Evolutionary conservation across 1,140 invertebrate species (phyloP).

Genomic region (Dendroctonus ponderosae): DNA sequence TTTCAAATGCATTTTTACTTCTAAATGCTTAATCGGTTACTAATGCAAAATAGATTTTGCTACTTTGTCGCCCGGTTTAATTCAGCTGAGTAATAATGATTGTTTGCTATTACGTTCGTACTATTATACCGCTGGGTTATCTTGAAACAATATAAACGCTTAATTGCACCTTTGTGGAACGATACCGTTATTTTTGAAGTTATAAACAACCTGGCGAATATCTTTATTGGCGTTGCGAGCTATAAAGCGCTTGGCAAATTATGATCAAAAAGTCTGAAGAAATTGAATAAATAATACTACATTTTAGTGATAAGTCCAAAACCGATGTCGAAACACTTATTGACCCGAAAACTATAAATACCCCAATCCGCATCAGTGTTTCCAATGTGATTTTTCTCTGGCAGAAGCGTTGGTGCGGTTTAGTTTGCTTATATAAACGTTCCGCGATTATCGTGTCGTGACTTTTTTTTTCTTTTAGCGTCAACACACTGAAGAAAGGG

Average conservation of each 20-base stretch:
- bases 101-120: too few relatives aligned
- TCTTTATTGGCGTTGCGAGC: neutral
- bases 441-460: conserved; percentile 5
- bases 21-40: too few relatives aligned
- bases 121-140: too few relatives aligned
- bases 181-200: conserved; percentile 3
- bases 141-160: neutral
- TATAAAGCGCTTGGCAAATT: too few relatives aligned
- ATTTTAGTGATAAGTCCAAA: conserved; percentile 11
- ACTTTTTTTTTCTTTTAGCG: neutral
- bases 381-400: conserved; percentile 9
- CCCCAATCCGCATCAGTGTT: neutral
- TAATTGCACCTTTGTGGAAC: conserved; percentile 6
- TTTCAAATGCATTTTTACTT: too few relatives aligned
- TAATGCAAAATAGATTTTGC: too few relatives aligned
- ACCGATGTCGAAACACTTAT: conserved; percentile 10
- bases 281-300: conserved; percentile 3
- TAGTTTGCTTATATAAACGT: conserved; percentile 6
- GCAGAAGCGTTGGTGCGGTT: conserved; percentile 1
- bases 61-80: too few relatives aligned
- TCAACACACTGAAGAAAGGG: neutral
- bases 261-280: too few relatives aligned
- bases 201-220: neutral
- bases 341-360: conserved; percentile 26
- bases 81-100: too few relatives aligned